Conservation (phyloP, 1,140 invertebrate genomes). For the Drosophila nannoptera region DNA sequence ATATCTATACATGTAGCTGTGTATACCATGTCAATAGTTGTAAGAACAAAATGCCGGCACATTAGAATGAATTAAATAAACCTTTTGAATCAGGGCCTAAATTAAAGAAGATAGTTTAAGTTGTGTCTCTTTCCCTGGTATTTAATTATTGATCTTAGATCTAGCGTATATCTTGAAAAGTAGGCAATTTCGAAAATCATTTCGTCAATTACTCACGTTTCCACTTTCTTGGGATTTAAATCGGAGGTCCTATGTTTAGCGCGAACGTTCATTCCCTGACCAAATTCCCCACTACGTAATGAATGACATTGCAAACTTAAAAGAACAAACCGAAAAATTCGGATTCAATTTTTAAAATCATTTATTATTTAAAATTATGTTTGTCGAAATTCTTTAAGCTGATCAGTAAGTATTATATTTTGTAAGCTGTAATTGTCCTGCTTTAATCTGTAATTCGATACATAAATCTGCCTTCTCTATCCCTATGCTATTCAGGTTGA, state of each 20-base stretch:
- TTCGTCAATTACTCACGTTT: not conserved
- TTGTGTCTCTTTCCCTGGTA: not conserved
- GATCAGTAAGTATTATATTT: not conserved
- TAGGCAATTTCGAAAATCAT: not conserved
- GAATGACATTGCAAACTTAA: conserved; percentile 3
- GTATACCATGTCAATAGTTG: conserved; percentile 19
- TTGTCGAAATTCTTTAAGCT: not conserved
- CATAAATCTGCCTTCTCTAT: too few relatives aligned
- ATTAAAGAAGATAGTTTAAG: not conserved
- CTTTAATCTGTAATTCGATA: too few relatives aligned
- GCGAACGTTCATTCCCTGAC: not conserved
- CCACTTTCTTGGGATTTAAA: not conserved
- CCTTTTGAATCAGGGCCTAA: conserved; percentile 1
- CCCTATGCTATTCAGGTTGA: too few relatives aligned
- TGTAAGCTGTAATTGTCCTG: too few relatives aligned
- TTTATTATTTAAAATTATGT: not conserved
- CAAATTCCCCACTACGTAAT: not conserved
- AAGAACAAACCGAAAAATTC: not conserved
- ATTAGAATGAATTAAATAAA: conserved; percentile 8
- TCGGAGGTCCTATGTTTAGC: not conserved
- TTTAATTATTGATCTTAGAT: too few relatives aligned
- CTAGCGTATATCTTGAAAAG: too few relatives aligned
- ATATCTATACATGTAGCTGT: too few relatives aligned
- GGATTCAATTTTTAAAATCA: not conserved
- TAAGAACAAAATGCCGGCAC: conserved; percentile 2